Evolutionary conservation across 1,140 invertebrate species (phyloP).

Genomic region (Caenorhabditis remanei): DNA sequence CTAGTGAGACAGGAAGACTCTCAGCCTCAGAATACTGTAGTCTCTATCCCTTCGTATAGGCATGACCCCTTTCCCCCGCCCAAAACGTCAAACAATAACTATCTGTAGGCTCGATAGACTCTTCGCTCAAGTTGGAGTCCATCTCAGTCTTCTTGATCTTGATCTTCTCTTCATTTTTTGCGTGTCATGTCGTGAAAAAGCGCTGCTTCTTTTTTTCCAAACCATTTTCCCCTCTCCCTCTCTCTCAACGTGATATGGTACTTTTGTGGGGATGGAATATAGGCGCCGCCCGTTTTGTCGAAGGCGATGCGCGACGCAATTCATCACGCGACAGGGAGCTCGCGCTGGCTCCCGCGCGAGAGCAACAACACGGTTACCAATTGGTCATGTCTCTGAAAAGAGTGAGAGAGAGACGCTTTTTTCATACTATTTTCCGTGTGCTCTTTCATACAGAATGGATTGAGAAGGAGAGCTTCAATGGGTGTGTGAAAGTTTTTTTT

Average conservation of each 20-base stretch:
- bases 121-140: conserved; percentile 49
- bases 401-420: not conserved
- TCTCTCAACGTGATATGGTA: conserved; percentile 50
- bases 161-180: conserved; percentile 9
- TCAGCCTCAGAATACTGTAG: no score
- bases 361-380: conserved; percentile 35
- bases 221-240: not conserved
- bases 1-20: no score
- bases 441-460: conserved; percentile 16
- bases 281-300: conserved; percentile 23
- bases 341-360: conserved; percentile 28
- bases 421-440: not conserved
- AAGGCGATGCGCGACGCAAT: conserved; percentile 10
- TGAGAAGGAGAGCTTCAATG: not conserved
- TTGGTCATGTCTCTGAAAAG: conserved; percentile 47
- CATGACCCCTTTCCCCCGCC: no score
- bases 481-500: not conserved
- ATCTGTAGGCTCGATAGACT: not conserved
- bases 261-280: conserved; percentile 11
- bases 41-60: no score
- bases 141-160: conserved; percentile 45
- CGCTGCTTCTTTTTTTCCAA: conserved; percentile 10
- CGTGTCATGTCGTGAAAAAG: conserved; percentile 53
- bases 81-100: no score
- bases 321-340: conserved; percentile 41